Base-by-base conservation (phyloP, 2,797 vertebrate species). In the Cygnus olor region DNA sequence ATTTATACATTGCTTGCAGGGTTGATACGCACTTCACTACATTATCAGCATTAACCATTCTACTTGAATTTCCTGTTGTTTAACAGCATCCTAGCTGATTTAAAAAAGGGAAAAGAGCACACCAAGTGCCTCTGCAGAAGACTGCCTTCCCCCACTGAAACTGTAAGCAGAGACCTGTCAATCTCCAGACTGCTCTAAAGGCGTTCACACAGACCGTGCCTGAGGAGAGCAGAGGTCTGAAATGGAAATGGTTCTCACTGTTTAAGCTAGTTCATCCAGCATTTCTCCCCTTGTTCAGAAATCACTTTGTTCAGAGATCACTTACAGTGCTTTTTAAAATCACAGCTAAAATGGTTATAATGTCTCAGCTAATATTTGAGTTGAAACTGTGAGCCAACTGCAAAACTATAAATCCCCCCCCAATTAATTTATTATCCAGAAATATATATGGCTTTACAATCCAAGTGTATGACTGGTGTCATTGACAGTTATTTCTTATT, bases 81-180 rank as follows among this genome's bases (percentile, higher is more conserved):
- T 89, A 89, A 49, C 80, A 85, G 63, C 76, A 88, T 28, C 49
- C 28, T 53, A 91, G 65, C 7, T 51, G 77, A 93, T 91, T 85
- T 30, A 25, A 92, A 88, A 78, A 30, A 47, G 65, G 58, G 51
- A 65, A 85, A 84, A 79, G 45, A 74, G 22, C 90, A 71, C 63
- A 87, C 21, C 61, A 40, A 76, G 90, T 85, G 56, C 12, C 60
- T 77, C 88, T 85, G 53, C 57, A 88, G 64, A 58, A 95, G 56
- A n/a, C 47, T 56, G 56, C 32, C 58, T 79, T 45, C 28, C 22
- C 79, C 76, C 34, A 58, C 49, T 85, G 83, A 95, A 94, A 88
- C 27, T 80, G 91, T 88, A 78, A 45, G 63, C 45, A 90, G 69
- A 47, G 73, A 91, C 58, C 49, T 83, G 60, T 38, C 80, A 91